Base-by-base conservation (phyloP, 2,113 vertebrate genomes). In the Sander lucioperca region DNA sequence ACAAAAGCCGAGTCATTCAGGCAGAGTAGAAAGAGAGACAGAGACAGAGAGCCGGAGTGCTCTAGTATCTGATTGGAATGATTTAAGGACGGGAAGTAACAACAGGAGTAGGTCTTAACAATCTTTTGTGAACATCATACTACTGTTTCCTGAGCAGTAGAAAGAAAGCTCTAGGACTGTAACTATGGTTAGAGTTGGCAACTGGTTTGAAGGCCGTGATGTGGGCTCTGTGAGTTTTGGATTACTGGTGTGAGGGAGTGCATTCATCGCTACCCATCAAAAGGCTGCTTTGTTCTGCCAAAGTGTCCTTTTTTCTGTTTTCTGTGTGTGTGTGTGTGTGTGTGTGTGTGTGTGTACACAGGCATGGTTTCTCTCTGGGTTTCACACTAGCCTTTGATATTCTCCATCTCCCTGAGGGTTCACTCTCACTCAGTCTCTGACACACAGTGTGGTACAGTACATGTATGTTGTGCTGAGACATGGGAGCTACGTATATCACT, bases 351-450 rank as follows among this genome's bases (percentile, higher is more conserved):
- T 19, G 27, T 61, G 21, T 45, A 77, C 70, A 83, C 63, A 64
- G 78, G 51, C 78, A 82, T 80, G 85, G 87, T 74, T 75, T 88
- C 81, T 77, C 86, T 90, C 68, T 78, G 90, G 88, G 89, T 94
- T 95, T 95, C 93, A 94, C 94, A 95, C 93, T 79, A 72, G 25
- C 86, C 84, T 91, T 80, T 84, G 91, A 95, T 92, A 94, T 95
- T 95, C 91, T 91, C 84, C 93, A 90, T 86, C 90, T 91, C 75
- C 83, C 83, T 86, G 94, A 86, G 71, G 89, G 90, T 91, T 93
- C 75, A 71, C 83, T 80, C 85, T 84, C 74, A 3, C 72, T 58
- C 72, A 62, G 73, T 51, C 59, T 67, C 53, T 74, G 74, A 71
- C 72, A 61, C 87, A 72, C 67, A 33, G 58, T 23, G 56, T 10